A percentile compares a stretch with the other conserved stretches of the same genome.
Evolutionary conservation across 2,888 invertebrate genomes (phyloP).

Genomic region (Dendrolimus houi): DNA sequence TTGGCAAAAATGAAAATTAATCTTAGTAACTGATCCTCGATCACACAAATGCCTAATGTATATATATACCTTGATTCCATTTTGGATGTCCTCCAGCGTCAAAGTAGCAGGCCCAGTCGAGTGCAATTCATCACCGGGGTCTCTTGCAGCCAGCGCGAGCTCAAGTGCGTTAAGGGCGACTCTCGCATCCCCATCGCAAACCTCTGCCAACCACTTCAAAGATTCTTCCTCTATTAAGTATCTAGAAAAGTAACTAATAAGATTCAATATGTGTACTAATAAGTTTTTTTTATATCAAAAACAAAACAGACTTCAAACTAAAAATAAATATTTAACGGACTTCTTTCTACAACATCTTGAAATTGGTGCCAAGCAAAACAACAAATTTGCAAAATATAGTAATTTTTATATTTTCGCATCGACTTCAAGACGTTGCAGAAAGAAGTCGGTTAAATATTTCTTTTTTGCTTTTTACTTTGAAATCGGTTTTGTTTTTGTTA

Average conservation of each 20-base stretch:
- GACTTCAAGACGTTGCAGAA: too few relatives aligned
- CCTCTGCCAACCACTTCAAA: slow-evolving; percentile 82
- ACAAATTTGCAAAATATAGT: too few relatives aligned
- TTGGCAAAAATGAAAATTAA: too few relatives aligned
- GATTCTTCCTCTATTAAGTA: slow-evolving; percentile 74
- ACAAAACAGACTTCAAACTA: too few relatives aligned
- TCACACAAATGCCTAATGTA: not conserved
- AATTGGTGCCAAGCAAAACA: too few relatives aligned
- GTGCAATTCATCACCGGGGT: slow-evolving; percentile 29
- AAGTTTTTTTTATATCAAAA: too few relatives aligned
- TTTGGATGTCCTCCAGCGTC: slow-evolving; percentile 80
- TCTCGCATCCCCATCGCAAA: slow-evolving; percentile 89
- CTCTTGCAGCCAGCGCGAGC: slow-evolving; percentile 78
- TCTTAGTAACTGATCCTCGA: not conserved
- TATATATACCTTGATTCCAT: slow-evolving; percentile 79
- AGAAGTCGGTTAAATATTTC: too few relatives aligned
- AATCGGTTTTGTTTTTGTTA: too few relatives aligned
- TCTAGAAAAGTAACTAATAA: slow-evolving; percentile 20
- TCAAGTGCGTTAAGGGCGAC: slow-evolving; percentile 86
- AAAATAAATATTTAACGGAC: too few relatives aligned
- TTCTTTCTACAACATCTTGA: too few relatives aligned
- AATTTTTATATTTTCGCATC: too few relatives aligned
- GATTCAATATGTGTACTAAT: not conserved
- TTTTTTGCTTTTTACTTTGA: too few relatives aligned
- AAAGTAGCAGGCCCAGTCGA: slow-evolving; percentile 59